A percentile compares a stretch with the other conserved stretches of the same genome.
These are phyloP conservation scores for Sebastes schlegelii DNA, from an alignment of 2,113 vertebrate genomes.

Conservation along the genomic window DNA sequence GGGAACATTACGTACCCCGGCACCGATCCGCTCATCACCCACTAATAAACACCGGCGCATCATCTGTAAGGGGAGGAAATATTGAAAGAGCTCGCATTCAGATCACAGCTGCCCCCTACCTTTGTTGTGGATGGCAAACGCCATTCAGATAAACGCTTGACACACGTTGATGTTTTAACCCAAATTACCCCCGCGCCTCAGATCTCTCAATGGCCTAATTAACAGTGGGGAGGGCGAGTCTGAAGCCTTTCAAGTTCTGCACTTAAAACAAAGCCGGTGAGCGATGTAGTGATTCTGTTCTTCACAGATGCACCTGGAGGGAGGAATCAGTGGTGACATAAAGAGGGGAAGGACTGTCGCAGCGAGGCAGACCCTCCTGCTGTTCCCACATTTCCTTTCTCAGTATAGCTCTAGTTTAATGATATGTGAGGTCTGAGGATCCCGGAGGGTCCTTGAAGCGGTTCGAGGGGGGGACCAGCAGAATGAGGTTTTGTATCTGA, in stretches of 20 bases:
- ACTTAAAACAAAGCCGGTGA: conserved; percentile 64
- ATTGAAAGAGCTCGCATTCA: conserved; percentile 61
- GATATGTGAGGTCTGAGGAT: conserved; percentile 31
- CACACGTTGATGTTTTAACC: conserved; percentile 78
- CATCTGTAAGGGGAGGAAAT: conserved; percentile 31
- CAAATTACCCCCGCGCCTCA: conserved; percentile 76
- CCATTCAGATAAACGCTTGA: conserved; percentile 74
- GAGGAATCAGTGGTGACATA: conserved; percentile 22
- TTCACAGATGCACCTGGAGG: conserved; percentile 68
- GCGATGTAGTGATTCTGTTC: conserved; percentile 35
- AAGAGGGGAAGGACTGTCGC: conserved; percentile 9
- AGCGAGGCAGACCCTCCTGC: conserved; percentile 4
- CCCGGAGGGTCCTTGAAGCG: not conserved
- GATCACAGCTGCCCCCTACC: conserved; percentile 70
- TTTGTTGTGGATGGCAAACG: conserved; percentile 77
- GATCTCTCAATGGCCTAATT: conserved; percentile 82
- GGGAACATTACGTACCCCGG: not conserved
- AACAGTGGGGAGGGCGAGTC: conserved; percentile 47
- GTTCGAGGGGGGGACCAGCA: conserved; percentile 3
- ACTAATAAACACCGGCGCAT: conserved; percentile 32
- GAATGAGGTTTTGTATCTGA: conserved; percentile 6
- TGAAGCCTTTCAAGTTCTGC: conserved; percentile 77
- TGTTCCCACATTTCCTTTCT: conserved; percentile 7
- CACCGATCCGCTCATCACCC: conserved; percentile 37
- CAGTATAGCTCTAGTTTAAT: conserved; percentile 17